phyloP scores from a whole-genome alignment of 2,888 invertebrate species.

The Nephrotoma flavescens region DNA sequence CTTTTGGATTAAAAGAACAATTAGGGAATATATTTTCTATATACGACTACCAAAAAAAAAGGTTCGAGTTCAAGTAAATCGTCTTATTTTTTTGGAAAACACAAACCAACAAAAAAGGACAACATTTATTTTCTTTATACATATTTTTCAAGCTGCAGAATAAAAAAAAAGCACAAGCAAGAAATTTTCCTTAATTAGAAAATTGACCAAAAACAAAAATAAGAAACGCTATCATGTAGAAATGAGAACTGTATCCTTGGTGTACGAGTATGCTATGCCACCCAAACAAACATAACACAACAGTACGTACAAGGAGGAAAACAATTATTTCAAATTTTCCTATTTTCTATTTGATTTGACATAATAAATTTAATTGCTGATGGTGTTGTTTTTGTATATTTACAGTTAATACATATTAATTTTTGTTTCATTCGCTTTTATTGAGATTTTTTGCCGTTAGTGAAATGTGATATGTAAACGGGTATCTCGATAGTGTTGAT shows the following conservation, averaged over 20 bases:
- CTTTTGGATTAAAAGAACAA: not conserved
- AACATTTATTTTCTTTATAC: not conserved
- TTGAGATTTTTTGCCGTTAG: not conserved
- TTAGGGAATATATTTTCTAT: not conserved
- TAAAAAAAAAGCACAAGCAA: not conserved
- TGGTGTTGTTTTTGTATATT: not conserved
- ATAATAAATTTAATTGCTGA: not conserved
- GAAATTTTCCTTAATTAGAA: not conserved
- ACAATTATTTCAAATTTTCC: not conserved
- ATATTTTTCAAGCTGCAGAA: not conserved
- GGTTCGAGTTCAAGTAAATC: not conserved
- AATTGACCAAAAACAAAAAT: not conserved
- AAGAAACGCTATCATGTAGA: not conserved
- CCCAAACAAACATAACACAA: not conserved
- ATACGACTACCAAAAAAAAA: not conserved
- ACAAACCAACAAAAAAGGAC: not conserved
- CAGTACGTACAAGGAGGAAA: not conserved
- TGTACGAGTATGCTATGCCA: not conserved
- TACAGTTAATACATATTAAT: not conserved
- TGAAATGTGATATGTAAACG: not conserved
- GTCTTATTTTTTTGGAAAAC: not conserved
- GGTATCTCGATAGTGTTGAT: not conserved
- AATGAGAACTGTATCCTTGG: not conserved
- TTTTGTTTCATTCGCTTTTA: not conserved
- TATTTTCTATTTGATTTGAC: not conserved